Evolutionary conservation across 2,797 vertebrate genomes (phyloP).

Genomic region (Lacerta bilineata): DNA sequence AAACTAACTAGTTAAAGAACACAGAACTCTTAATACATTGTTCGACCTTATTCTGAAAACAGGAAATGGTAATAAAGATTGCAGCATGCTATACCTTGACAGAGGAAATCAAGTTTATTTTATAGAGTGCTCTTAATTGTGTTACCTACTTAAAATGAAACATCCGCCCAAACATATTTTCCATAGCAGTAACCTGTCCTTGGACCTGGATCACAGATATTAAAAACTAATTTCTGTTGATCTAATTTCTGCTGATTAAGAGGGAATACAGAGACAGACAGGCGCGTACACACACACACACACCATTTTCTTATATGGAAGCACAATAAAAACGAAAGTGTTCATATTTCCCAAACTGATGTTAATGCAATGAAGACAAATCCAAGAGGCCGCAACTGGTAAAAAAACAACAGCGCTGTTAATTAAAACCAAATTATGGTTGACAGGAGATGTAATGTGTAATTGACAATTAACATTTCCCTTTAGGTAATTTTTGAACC

Average conservation of each 20-base stretch:
- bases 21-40: not conserved
- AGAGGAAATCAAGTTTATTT: not conserved
- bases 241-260: slow-evolving; percentile 14
- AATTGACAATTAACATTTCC: slow-evolving; percentile 20
- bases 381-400: not conserved
- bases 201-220: slow-evolving; percentile 31
- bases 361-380: not conserved
- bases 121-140: not conserved
- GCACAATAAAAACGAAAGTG: not conserved
- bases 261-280: not conserved
- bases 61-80: not conserved
- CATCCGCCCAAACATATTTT: not conserved
- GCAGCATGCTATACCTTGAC: not conserved
- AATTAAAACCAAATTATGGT: slow-evolving; percentile 27
- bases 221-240: slow-evolving; percentile 24
- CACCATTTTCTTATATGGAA: slow-evolving; percentile 1
- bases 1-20: not conserved
- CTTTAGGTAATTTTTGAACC: not conserved
- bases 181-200: not conserved
- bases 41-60: not conserved
- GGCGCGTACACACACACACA: not conserved
- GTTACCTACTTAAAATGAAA: slow-evolving; percentile 18
- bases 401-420: not conserved
- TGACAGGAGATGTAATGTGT: not conserved
- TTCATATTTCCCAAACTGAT: slow-evolving; percentile 7